These are phyloP conservation scores for Phlogophora meticulosa DNA, from an alignment of 2,888 invertebrate species.

Conservation along the genomic window DNA sequence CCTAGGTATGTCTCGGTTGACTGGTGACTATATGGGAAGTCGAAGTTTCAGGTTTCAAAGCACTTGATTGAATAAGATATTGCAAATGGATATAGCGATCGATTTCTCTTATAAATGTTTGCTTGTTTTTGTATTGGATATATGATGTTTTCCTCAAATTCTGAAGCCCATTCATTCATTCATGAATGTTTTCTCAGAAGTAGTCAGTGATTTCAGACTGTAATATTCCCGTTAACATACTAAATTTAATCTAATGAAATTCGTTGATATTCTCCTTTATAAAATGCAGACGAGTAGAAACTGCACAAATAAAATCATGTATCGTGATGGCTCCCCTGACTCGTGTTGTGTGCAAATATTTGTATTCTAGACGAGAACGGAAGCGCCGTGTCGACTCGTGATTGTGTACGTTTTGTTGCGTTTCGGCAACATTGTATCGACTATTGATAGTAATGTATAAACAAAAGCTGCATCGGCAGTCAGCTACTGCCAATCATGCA, in stretches of 20 bases:
- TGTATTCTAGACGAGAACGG: constrained; percentile 80
- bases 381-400: constrained; percentile 71
- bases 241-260: constrained; percentile 6
- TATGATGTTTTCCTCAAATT: constrained; percentile 41
- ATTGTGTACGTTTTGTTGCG: constrained; percentile 68
- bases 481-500: constrained; percentile 48
- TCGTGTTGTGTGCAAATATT: constrained; percentile 70
- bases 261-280: constrained; percentile 14
- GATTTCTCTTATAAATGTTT: constrained; percentile 1
- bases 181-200: constrained; percentile 39
- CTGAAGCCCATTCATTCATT: constrained; percentile 22
- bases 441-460: constrained; percentile 67
- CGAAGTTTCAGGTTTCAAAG: constrained; percentile 37
- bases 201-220: constrained; percentile 15
- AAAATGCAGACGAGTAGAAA: constrained; percentile 30
- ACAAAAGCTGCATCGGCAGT: constrained; percentile 43
- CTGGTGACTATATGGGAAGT: constrained; percentile 26
- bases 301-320: constrained; percentile 46
- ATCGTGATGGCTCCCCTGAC: constrained; percentile 41
- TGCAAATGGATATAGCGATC: constrained; percentile 11
- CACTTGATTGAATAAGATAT: constrained; percentile 5
- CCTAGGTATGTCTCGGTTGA: constrained; percentile 53
- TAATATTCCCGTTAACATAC: constrained; percentile 10
- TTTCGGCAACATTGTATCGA: constrained; percentile 66
- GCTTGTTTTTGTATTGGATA: constrained; percentile 11